Percentiles rank a stretch among this genome's conserved stretches.
These are phyloP conservation scores for Timema cristinae DNA, from an alignment of 2,888 invertebrate genomes.

Conservation along the genomic window DNA sequence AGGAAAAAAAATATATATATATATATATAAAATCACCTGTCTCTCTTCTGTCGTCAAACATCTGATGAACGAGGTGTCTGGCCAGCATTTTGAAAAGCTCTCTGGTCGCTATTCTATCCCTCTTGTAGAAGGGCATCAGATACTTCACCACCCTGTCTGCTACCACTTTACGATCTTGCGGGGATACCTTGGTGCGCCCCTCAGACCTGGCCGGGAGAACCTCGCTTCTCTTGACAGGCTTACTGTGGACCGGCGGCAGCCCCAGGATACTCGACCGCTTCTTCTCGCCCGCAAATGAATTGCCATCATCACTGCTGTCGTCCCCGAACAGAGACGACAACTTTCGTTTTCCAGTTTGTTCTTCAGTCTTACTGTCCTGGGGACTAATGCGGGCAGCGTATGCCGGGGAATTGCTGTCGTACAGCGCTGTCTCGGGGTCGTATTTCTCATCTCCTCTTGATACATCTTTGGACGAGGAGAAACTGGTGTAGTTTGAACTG, in stretches of 20 bases:
- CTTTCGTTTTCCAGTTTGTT: slow-evolving; percentile 42
- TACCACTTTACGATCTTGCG: slow-evolving; percentile 45
- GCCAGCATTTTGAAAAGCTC: slow-evolving; percentile 69
- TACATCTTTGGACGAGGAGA: no score
- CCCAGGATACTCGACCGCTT: neutral
- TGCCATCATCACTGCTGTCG: slow-evolving; percentile 31
- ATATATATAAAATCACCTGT: slow-evolving; percentile 47
- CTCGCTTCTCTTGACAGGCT: neutral
- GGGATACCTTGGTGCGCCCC: neutral
- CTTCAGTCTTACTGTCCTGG: slow-evolving; percentile 15
- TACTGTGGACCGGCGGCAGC: neutral
- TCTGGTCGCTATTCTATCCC: slow-evolving; percentile 61
- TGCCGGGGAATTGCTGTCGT: no score
- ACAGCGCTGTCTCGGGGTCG: neutral
- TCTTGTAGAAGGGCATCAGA: slow-evolving; percentile 68
- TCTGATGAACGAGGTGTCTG: slow-evolving; percentile 64
- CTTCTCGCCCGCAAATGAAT: neutral
- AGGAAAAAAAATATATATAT: slow-evolving; percentile 17
- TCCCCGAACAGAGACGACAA: slow-evolving; percentile 53
- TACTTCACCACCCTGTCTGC: slow-evolving; percentile 66
- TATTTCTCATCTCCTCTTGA: neutral
- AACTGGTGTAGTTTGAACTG: no score
- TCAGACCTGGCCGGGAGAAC: neutral
- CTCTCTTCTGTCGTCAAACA: slow-evolving; percentile 52
- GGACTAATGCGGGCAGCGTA: no score